Conservation (phyloP, 2,797 vertebrate genomes). For the Novumbra hubbsi region DNA sequence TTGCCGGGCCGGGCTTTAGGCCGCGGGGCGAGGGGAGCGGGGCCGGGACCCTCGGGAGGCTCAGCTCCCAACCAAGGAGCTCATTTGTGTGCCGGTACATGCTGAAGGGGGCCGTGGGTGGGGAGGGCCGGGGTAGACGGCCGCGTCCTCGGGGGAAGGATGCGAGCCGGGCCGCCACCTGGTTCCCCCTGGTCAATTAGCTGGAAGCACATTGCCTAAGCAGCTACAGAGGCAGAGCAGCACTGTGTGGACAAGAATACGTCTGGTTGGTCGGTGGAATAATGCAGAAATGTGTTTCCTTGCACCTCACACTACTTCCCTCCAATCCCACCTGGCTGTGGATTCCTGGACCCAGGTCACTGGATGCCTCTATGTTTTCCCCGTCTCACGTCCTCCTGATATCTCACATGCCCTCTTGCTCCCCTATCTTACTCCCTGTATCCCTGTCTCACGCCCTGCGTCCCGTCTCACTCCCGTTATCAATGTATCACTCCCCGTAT, state of each 20-base stretch:
- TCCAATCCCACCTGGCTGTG: too few species aligned
- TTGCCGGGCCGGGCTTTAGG: slow-evolving; percentile 67
- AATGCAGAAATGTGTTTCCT: slow-evolving; percentile 29
- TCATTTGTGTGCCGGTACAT: slow-evolving; percentile 73
- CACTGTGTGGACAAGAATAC: background rate
- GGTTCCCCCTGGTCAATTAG: slow-evolving; percentile 76
- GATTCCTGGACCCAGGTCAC: background rate
- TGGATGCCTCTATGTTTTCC: background rate
- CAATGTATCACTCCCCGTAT: too few species aligned
- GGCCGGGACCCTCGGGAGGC: slow-evolving; percentile 49
- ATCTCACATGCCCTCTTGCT: slow-evolving; percentile 24
- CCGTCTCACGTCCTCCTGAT: slow-evolving; percentile 19
- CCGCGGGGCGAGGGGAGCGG: slow-evolving; percentile 58
- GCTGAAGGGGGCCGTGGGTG: slow-evolving; percentile 54
- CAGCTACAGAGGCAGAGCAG: slow-evolving; percentile 29
- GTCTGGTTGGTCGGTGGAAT: slow-evolving; percentile 42
- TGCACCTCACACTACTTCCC: background rate
- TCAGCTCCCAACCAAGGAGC: slow-evolving; percentile 62
- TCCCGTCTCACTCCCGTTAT: too few species aligned
- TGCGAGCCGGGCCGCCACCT: slow-evolving; percentile 52
- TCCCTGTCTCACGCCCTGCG: too few species aligned
- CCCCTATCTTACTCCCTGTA: too few species aligned
- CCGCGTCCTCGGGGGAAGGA: slow-evolving; percentile 25
- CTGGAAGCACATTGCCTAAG: slow-evolving; percentile 51
- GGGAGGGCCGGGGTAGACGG: slow-evolving; percentile 43